These are phyloP conservation scores for Gortyna flavago DNA, from an alignment of 2,888 invertebrate species.

Conservation along the genomic window DNA sequence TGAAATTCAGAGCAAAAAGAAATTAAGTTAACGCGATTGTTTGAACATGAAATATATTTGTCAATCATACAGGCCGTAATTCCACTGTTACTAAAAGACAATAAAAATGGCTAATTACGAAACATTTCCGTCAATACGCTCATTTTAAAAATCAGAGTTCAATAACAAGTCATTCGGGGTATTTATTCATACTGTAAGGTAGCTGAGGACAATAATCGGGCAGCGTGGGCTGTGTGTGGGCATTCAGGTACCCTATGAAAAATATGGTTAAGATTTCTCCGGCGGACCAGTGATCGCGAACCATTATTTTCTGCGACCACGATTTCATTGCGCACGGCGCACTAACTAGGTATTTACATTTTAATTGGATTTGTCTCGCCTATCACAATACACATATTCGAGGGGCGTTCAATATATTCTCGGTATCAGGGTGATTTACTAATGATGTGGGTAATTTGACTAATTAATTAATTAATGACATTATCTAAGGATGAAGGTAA, in stretches of 20 bases:
- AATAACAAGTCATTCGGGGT: slow-evolving; percentile 68
- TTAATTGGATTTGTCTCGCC: slow-evolving; percentile 74
- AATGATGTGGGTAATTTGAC: too few species aligned
- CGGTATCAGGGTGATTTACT: too few species aligned
- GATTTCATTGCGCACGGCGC: slow-evolving; percentile 78
- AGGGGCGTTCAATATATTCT: too few species aligned
- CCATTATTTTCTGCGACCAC: slow-evolving; percentile 76
- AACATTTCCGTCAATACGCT: slow-evolving; percentile 55
- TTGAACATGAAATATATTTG: slow-evolving; percentile 38
- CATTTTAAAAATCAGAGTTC: slow-evolving; percentile 63
- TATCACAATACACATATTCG: slow-evolving; percentile 7
- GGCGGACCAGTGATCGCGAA: slow-evolving; percentile 68
- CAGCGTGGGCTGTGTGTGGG: slow-evolving; percentile 76
- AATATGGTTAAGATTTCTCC: slow-evolving; percentile 80
- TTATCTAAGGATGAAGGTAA: too few species aligned
- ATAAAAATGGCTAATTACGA: slow-evolving; percentile 32
- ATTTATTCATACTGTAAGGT: slow-evolving; percentile 66
- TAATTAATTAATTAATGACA: too few species aligned
- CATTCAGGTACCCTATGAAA: slow-evolving; percentile 77
- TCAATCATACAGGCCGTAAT: slow-evolving; percentile 31
- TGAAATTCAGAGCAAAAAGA: slow-evolving; percentile 47
- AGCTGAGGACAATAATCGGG: slow-evolving; percentile 71
- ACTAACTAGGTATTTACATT: slow-evolving; percentile 74
- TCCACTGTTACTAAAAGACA: slow-evolving; percentile 19
- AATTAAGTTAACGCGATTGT: slow-evolving; percentile 23